These are phyloP conservation scores for Kryptolebias ocellatus DNA, from an alignment of 2,797 vertebrate genomes.

Conservation along the genomic window DNA sequence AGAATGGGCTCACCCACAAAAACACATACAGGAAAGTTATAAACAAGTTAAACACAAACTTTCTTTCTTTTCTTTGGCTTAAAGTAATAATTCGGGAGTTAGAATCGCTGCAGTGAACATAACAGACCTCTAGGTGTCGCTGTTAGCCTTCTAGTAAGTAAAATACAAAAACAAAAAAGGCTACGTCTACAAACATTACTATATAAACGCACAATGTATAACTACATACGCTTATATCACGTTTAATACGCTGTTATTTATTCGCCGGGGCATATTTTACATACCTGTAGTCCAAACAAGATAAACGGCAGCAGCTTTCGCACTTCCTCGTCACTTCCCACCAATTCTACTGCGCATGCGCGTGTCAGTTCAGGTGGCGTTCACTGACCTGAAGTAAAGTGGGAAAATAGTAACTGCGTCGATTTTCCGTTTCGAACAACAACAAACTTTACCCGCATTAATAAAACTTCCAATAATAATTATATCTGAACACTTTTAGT, in stretches of 20 bases:
- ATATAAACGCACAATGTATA: neutral
- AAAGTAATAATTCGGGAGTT: too few relatives aligned
- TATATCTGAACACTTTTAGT: too few relatives aligned
- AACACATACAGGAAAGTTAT: too few relatives aligned
- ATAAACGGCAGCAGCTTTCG: neutral
- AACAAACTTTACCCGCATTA: too few relatives aligned
- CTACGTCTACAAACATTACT: neutral
- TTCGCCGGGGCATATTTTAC: neutral
- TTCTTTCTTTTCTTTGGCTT: too few relatives aligned
- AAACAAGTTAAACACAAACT: too few relatives aligned
- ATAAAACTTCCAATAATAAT: too few relatives aligned
- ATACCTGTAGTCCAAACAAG: conserved; percentile 32
- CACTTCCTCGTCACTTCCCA: conserved; percentile 43
- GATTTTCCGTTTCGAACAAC: too few relatives aligned
- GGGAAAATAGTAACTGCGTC: neutral
- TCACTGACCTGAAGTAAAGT: neutral
- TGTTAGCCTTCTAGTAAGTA: neutral
- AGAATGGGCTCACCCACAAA: neutral
- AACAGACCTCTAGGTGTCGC: conserved; percentile 32
- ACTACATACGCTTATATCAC: neutral
- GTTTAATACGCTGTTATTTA: accelerated
- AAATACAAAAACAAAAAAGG: neutral
- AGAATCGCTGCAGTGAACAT: neutral
- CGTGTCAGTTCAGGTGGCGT: neutral
- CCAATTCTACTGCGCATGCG: neutral